phyloP scores from a whole-genome alignment of 1,140 invertebrate genomes.

The Leptopilina clavipes region DNA sequence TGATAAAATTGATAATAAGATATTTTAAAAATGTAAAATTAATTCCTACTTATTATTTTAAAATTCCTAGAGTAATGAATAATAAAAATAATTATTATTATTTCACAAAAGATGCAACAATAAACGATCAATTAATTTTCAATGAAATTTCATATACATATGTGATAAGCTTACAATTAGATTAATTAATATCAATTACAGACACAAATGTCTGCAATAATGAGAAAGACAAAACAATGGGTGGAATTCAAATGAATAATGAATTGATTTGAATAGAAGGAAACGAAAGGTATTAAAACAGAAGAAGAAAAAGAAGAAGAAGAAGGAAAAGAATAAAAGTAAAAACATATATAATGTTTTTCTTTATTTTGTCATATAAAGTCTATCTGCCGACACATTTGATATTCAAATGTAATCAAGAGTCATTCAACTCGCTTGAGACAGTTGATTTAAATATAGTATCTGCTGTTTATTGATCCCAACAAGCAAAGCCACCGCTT shows the following conservation, averaged over 20 bases:
- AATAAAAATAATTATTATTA: too few relatives aligned
- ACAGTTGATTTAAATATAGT: conserved; percentile 16
- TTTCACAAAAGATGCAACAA: too few relatives aligned
- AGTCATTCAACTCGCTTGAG: conserved; percentile 27
- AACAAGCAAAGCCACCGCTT: conserved; percentile 3
- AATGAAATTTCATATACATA: too few relatives aligned
- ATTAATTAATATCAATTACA: neutral
- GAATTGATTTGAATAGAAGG: conserved; percentile 1
- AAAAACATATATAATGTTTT: neutral
- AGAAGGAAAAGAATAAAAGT: neutral
- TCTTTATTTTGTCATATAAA: neutral
- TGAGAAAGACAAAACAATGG: neutral
- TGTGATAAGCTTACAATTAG: neutral
- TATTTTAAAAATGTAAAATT: too few relatives aligned
- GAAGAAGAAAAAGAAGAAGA: too few relatives aligned
- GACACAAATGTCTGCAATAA: neutral
- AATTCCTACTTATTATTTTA: too few relatives aligned
- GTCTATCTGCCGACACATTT: neutral
- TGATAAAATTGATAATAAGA: too few relatives aligned
- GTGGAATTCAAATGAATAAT: neutral
- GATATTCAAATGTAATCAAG: conserved; percentile 25
- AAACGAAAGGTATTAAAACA: neutral
- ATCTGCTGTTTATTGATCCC: conserved; percentile 16
- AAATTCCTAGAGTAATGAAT: too few relatives aligned
- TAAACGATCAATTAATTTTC: too few relatives aligned